Evolutionary conservation across 2,888 invertebrate species (phyloP).

Genomic region (Sinopyrophorus schimmeli): DNA sequence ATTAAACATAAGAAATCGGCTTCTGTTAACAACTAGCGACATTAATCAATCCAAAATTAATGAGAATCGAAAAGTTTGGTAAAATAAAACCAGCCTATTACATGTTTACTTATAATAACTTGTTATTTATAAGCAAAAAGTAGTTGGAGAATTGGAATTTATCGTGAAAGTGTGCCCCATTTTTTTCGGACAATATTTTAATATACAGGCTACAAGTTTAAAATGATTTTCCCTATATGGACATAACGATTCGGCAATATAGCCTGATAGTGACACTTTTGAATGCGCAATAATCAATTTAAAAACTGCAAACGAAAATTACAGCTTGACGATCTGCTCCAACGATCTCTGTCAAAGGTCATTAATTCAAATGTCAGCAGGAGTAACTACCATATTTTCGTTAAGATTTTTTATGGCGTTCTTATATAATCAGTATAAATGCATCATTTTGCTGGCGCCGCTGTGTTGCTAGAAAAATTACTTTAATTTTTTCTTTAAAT

Average conservation of each 20-base stretch:
- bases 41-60: conserved; percentile 27
- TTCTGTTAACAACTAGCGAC: conserved; percentile 17
- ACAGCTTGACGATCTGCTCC: conserved; percentile 8
- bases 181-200: conserved; percentile 30
- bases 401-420: no score
- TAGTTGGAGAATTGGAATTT: conserved; percentile 26
- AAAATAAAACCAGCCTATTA: conserved; percentile 9
- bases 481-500: no score
- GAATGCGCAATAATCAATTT: conserved; percentile 28
- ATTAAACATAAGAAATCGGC: conserved; percentile 21
- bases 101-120: no score
- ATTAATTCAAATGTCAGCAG: conserved; percentile 11
- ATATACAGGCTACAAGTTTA: conserved; percentile 29
- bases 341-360: conserved; percentile 13
- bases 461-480: no score
- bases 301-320: conserved; percentile 15
- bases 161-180: conserved; percentile 33
- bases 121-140: no score
- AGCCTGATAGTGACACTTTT: conserved; percentile 28
- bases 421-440: no score
- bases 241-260: conserved; percentile 31
- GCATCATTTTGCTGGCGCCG: no score
- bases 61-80: conserved; percentile 19
- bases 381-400: no score
- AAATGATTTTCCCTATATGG: conserved; percentile 33